Evolutionary conservation across 1,140 invertebrate genomes (phyloP), one percentile per base, ranked within the genome.

Genomic region (Lepidurus arcticus): DNA sequence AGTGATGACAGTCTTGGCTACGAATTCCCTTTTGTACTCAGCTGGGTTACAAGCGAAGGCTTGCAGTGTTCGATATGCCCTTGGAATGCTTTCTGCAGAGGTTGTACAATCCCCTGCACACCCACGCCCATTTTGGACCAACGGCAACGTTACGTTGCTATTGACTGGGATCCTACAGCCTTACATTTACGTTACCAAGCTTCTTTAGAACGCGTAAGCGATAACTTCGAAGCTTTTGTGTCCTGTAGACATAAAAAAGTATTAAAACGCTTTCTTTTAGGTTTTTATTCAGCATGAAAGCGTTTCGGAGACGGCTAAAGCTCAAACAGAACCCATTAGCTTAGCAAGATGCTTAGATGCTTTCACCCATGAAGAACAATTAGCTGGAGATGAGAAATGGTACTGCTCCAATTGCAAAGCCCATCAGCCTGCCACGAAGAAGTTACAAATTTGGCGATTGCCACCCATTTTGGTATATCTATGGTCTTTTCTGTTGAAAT

Each of bases 91-190:
- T 94, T 95, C 83, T 96, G 94, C 84, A 87, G 92, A 80, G 94
- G 94, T 76, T 96, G 94, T 86, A 87, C 88, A 79, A 88, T 96
- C 78, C 90, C 92, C 77, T 92, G 91, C 84, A 88, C 88, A 81
- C 88, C 88, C 84, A 84, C 86, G 26, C 75, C 79, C 44, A 42
- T 82, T 80, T 76, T 76, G 80, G 44, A 80, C 81, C n/a, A 81
- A 82, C 73, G 43, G 84, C 81, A 65, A 81, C 83, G 85, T 76
- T 86, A 89, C 84, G 87, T 94, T 78, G 92, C 92, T 53, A 91
- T 94, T 44, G 93, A 95, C 85, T 96, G 94, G 94, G 93, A 96
- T 84, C 93, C 93, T 77, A 95, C 94, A 16, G 94, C 94, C 76
- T 85, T 95, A 80, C 94, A 96, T 87, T 88, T 96, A 77, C 87